These are phyloP conservation scores for Physella acuta DNA, from an alignment of 1,140 invertebrate species.

Conservation along the genomic window DNA sequence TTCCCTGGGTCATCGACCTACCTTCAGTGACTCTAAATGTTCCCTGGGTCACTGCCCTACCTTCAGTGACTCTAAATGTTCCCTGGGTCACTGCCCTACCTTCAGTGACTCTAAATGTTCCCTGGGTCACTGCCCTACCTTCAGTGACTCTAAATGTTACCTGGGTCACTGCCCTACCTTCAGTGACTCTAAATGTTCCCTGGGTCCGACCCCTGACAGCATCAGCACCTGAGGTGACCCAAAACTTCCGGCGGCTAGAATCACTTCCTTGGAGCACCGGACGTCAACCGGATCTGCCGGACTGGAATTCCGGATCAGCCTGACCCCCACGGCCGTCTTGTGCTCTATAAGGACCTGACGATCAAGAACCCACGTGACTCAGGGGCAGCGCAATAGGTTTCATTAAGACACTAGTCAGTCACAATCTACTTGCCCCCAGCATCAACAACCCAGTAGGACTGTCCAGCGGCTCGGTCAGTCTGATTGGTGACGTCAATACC, in stretches of 20 bases:
- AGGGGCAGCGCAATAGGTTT: not conserved
- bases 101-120: too few relatives aligned
- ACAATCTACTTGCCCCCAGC: not conserved
- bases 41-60: too few relatives aligned
- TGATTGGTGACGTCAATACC: not conserved
- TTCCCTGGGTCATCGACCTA: too few relatives aligned
- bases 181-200: too few relatives aligned
- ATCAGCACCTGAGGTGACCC: too few relatives aligned
- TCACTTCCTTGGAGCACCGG: conserved; percentile 76
- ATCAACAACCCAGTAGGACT: not conserved
- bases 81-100: too few relatives aligned
- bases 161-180: too few relatives aligned
- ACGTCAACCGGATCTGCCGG: conserved; percentile 61
- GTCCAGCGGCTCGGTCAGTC: not conserved
- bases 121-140: too few relatives aligned
- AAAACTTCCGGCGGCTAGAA: conserved; percentile 71
- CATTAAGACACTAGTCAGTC: not conserved
- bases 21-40: too few relatives aligned
- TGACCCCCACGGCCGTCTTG: conserved; percentile 32
- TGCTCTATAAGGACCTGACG: not conserved
- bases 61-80: too few relatives aligned
- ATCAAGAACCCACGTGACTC: not conserved
- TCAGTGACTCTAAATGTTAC: too few relatives aligned
- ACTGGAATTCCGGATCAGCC: conserved; percentile 40
- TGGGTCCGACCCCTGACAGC: too few relatives aligned